Percentiles rank a stretch among this genome's conserved stretches.
phyloP scores from a whole-genome alignment of 2,113 vertebrate species.

The Condylura cristata region DNA sequence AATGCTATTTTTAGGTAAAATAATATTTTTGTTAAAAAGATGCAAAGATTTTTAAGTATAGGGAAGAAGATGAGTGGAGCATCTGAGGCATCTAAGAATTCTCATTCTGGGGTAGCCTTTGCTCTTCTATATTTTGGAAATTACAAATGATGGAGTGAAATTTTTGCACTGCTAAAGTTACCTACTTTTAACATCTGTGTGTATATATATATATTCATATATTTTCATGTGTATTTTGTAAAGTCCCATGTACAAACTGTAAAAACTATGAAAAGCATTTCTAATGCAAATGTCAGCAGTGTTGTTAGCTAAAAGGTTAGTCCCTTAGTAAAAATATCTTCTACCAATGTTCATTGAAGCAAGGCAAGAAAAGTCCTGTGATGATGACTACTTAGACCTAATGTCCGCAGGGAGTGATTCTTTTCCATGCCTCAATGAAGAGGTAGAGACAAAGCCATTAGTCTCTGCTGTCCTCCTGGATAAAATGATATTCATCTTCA shows the following conservation, averaged over 20 bases:
- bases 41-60: background rate
- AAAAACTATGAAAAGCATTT: background rate
- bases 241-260: background rate
- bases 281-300: background rate
- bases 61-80: background rate
- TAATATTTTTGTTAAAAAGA: background rate
- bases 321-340: background rate
- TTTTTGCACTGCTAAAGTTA: background rate
- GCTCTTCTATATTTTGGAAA: background rate
- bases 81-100: background rate
- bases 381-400: background rate
- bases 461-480: background rate
- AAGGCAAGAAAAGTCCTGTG: background rate
- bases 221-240: background rate
- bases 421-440: background rate
- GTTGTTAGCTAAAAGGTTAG: background rate
- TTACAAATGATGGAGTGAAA: background rate
- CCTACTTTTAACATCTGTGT: background rate
- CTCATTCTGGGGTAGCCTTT: background rate
- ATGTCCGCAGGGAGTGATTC: background rate
- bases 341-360: background rate
- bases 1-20: background rate
- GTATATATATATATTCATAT: background rate
- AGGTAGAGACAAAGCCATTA: background rate
- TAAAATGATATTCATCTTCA: constrained; percentile 25